Evolutionary conservation across 2,888 invertebrate species (phyloP).

Genomic region (Hyposoter dolosus): DNA sequence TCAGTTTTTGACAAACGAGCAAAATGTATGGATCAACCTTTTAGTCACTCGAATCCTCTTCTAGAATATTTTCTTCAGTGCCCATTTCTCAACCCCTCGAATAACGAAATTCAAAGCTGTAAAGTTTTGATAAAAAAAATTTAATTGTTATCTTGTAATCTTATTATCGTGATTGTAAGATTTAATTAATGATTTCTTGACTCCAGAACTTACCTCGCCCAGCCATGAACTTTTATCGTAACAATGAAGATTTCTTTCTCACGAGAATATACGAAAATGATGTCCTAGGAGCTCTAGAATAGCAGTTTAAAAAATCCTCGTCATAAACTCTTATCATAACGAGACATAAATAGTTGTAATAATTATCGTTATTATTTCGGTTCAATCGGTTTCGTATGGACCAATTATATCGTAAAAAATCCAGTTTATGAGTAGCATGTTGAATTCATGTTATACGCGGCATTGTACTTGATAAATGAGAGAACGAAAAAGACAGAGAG

Average conservation of each 20-base stretch:
- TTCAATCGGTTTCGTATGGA: constrained; percentile 79
- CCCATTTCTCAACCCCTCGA: background rate
- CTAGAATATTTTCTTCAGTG: background rate
- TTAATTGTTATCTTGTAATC: background rate
- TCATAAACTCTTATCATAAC: constrained; percentile 39
- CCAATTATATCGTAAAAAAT: constrained; percentile 78
- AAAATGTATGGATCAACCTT: constrained; percentile 10
- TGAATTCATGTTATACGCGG: constrained; percentile 75
- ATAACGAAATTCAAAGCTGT: too few species aligned
- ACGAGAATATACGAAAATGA: background rate
- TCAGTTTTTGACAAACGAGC: constrained; percentile 35
- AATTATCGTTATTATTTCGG: constrained; percentile 69
- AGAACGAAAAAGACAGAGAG: constrained; percentile 53
- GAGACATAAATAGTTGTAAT: constrained; percentile 36
- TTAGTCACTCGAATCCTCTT: background rate
- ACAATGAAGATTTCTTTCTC: background rate
- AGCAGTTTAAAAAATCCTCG: constrained; percentile 20
- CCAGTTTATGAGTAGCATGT: constrained; percentile 74
- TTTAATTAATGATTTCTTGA: background rate
- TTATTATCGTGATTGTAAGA: background rate
- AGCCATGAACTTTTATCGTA: background rate
- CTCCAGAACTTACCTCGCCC: background rate
- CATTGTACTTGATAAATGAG: constrained; percentile 76
- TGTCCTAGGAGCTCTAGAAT: background rate
- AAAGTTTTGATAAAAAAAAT: background rate